Base-by-base conservation (phyloP, 2,113 vertebrate genomes). In the Solenodon paradoxus region DNA sequence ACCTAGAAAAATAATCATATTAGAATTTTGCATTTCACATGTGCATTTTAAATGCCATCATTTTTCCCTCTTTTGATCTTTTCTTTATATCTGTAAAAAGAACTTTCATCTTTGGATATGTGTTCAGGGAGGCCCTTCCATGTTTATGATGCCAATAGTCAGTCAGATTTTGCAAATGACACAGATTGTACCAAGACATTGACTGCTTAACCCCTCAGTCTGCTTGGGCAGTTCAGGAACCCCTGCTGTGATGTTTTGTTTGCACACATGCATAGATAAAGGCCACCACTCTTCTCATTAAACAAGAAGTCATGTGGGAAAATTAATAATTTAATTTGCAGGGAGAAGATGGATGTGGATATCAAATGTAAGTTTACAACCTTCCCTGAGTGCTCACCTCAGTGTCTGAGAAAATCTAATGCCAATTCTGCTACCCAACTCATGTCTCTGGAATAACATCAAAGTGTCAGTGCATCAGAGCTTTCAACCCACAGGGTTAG, bases 311-410 rank as follows among this genome's bases (percentile, higher is more conserved):
- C 98, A 98, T 92, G 96, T 97, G 98, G 92, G 97, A 96, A 98
- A 98, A 98, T 98, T 98, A 98, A 98, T 98, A 98, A 98, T 98
- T 98, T 98, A 98, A 98, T 98, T 98, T 97, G 97, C 97, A 97
- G 96, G 85, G 80, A 96, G 83, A 98, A 97, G 97, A 97, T 98
- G 97, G 97, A 98, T 96, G 97, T 77, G 91, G 79, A 98, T 95
- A 96, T 98, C 96, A 97, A 93, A 98, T 71, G 93, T 97, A 92
- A 97, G 96, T 92, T 96, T 92, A 85, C 96, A 97, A 87, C 95
- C 53, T 92, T 98, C 90, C 87, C 97, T 94, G 93, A 93, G 92
- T 7, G 12, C 86, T 97, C 92, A 94, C 92, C 92, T 97, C 96
- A 95, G 82, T 92, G 96, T 64, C 97, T 75, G 57, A 95, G 85